Evolutionary conservation across 2,888 invertebrate species (phyloP), one percentile per base, ranked within the genome.

Genomic region (Coremacera marginata): DNA sequence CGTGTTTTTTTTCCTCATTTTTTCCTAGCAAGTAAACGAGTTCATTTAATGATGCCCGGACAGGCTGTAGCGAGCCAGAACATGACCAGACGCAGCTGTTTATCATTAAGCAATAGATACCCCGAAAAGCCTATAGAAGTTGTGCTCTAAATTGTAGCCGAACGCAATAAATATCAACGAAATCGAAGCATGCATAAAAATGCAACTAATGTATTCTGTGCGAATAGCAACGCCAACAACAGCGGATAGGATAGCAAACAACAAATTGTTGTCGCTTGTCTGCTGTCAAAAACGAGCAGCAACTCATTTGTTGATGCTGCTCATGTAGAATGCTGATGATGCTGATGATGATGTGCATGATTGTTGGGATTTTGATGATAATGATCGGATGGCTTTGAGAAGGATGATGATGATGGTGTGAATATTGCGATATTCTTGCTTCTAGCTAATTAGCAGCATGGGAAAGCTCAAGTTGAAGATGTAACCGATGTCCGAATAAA

Each of bases 141-240:
- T 14, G 25, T 52, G 52, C 51, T 8, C 11, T 52, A 62, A 60
- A 22, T 72, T 62, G 62, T 14, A 72, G 49, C 37, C 57, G 44
- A 51, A 68, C 37, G 75, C 65, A 51, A 76, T 70, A 76, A 70
- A 76, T 70, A 70, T 49, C 60, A 68, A 31, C 49, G 68, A 76
- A 75, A 76, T 76, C 75, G 75, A 76, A 76, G 68, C 63, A 73
- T 82, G 82, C 81, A 82, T 81, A 79, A 79, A 74, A 82, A 79
- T 79, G 65, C 76, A 68, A 77, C 73, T 73, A 81, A 72, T 75
- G 55, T 49, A 2, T 16, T 27, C 3, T 34, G 14, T 27, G 34
- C 31, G 8, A 34, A 79, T 79, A 79, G 65, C 80, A 77, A 68
- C 22, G 19, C 22, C 67, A 16, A 60, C 67, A 73, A 49, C 49